Evolutionary conservation across 2,797 vertebrate genomes (phyloP).

Genomic region (Dicrostonyx torquatus): DNA sequence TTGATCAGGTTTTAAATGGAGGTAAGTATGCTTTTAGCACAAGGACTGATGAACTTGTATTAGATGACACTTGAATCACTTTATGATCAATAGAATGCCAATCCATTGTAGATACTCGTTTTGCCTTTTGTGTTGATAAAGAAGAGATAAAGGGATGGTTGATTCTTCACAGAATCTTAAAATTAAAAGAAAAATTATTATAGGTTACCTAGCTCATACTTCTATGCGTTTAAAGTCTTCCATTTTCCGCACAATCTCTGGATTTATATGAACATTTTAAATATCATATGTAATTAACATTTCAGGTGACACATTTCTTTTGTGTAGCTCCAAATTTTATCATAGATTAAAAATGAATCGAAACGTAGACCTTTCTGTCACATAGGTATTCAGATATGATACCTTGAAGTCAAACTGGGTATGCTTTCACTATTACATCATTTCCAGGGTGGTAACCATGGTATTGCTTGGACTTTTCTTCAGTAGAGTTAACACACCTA

Average conservation of each 20-base stretch:
- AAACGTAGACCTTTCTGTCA: background rate
- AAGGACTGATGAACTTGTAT: background rate
- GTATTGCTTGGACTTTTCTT: background rate
- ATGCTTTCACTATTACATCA: constrained; percentile 15
- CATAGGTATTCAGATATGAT: background rate
- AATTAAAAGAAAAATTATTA: background rate
- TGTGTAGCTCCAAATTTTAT: constrained; percentile 10
- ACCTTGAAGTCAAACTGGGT: background rate
- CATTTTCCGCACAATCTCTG: background rate
- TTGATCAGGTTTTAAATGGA: background rate
- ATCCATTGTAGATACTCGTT: background rate
- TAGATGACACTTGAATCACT: constrained; percentile 5
- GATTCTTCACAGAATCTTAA: background rate
- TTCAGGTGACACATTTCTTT: constrained; percentile 5
- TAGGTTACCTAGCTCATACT: background rate
- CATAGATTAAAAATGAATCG: constrained; percentile 16
- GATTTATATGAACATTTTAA: constrained; percentile 24
- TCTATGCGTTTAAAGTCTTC: background rate
- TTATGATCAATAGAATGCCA: background rate
- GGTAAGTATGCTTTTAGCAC: background rate
- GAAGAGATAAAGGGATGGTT: no score
- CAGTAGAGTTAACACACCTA: background rate
- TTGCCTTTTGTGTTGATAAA: background rate
- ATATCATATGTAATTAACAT: constrained; percentile 7
- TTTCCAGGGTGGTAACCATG: background rate